Conservation (phyloP, 2,888 invertebrate genomes). For the Philereme transversata region DNA sequence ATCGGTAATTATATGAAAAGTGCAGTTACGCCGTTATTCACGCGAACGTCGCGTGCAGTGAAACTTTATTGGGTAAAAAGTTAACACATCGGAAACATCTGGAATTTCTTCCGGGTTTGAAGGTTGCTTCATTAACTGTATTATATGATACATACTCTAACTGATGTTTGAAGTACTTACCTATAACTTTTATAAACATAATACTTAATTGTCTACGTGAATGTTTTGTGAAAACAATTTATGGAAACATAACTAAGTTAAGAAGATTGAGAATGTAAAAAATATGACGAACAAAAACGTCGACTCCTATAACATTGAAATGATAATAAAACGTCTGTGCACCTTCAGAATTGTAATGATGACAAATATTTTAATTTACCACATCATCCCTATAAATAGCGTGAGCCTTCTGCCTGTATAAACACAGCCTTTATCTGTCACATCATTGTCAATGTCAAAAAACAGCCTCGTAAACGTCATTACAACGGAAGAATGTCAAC, state of each 20-base stretch:
- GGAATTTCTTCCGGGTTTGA: conserved; percentile 31
- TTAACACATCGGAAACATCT: conserved; percentile 32
- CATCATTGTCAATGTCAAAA: conserved; percentile 57
- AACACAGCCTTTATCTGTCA: conserved; percentile 30
- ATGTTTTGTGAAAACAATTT: no score
- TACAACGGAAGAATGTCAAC: conserved; percentile 45
- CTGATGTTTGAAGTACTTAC: no score
- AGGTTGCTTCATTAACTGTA: conserved; percentile 14
- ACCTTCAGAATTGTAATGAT: conserved; percentile 17
- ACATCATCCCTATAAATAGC: conserved; percentile 21
- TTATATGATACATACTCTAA: no score
- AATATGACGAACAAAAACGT: neutral
- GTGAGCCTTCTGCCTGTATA: conserved; percentile 18
- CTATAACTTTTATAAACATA: no score
- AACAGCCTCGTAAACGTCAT: conserved; percentile 44
- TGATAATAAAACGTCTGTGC: neutral
- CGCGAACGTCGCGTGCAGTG: conserved; percentile 37
- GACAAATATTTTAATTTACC: neutral
- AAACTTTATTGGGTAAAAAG: conserved; percentile 29
- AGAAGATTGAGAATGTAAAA: neutral
- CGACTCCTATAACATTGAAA: conserved; percentile 6
- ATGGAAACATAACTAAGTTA: no score
- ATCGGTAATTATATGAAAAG: conserved; percentile 49
- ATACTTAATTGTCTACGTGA: no score
- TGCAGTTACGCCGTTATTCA: conserved; percentile 42